Percentiles rank a stretch among this genome's conserved stretches.
Evolutionary conservation across 1,140 invertebrate genomes (phyloP).

Genomic region (Meloidogyne exigua): DNA sequence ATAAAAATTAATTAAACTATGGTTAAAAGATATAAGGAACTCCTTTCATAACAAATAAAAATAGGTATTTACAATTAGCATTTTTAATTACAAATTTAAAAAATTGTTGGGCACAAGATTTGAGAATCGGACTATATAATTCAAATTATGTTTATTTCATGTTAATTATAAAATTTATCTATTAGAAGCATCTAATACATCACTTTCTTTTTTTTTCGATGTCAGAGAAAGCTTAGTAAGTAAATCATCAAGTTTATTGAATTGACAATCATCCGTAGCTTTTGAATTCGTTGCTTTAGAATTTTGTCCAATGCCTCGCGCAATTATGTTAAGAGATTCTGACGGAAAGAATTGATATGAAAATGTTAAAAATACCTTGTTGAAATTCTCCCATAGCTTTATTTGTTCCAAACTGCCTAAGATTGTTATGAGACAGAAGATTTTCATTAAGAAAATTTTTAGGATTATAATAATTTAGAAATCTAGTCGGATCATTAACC

Average conservation of each 20-base stretch:
- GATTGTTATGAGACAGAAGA: not conserved
- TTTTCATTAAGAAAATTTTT: not conserved
- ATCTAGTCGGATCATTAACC: not conserved
- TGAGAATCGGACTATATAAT: conserved; percentile 4
- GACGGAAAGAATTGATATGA: too few species aligned
- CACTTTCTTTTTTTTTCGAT: not conserved
- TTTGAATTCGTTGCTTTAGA: not conserved
- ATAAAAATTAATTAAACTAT: too few species aligned
- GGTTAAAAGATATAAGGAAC: too few species aligned
- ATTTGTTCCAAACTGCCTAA: not conserved
- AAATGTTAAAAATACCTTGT: too few species aligned
- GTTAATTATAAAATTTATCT: not conserved
- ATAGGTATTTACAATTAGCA: not conserved
- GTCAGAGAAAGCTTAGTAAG: not conserved
- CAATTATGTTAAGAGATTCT: too few species aligned
- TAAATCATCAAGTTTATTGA: not conserved
- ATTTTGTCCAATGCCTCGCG: too few species aligned
- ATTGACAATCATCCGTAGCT: not conserved
- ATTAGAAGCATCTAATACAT: not conserved
- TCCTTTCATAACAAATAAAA: not conserved
- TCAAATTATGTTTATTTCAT: not conserved
- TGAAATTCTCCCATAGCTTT: not conserved
- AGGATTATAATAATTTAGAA: not conserved
- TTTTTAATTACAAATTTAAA: not conserved
- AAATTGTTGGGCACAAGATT: conserved; percentile 1